phyloP scores from a whole-genome alignment of 2,797 vertebrate species.

The Enteromius mattozi region DNA sequence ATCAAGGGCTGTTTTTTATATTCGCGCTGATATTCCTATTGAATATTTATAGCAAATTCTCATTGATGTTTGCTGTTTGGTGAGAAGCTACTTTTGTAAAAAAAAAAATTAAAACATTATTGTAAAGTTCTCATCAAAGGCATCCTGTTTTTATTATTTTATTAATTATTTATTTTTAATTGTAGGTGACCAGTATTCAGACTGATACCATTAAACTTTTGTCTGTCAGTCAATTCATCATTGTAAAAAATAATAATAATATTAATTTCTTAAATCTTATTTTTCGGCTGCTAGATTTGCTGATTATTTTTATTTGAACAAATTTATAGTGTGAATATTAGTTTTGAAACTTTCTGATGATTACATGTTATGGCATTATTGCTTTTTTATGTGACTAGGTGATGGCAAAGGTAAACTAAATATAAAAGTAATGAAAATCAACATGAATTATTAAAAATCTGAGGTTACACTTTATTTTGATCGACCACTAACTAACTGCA shows the following conservation, averaged over 20 bases:
- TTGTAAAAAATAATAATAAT: background rate
- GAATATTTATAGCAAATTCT: slow-evolving; percentile 38
- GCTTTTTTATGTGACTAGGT: background rate
- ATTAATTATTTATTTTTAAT: background rate
- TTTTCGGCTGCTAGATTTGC: background rate
- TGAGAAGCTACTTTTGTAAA: background rate
- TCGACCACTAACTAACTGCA: too few relatives aligned
- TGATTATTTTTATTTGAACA: background rate
- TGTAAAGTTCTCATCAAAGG: background rate
- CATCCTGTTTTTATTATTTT: background rate
- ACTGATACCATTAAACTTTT: background rate
- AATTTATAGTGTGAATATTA: slow-evolving; percentile 2
- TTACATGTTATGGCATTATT: background rate
- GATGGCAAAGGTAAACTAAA: background rate
- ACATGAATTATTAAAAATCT: background rate
- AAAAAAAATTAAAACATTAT: background rate
- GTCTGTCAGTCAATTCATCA: background rate
- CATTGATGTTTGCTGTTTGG: background rate
- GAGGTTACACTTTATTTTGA: too few relatives aligned
- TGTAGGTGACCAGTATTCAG: background rate
- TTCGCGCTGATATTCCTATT: background rate
- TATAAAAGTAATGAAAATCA: background rate
- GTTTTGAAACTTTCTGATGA: background rate
- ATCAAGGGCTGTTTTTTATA: slow-evolving; percentile 10
- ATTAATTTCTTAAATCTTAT: background rate